Evolutionary conservation across 1,140 invertebrate genomes (phyloP).

Genomic region (Babylonia areolata): DNA sequence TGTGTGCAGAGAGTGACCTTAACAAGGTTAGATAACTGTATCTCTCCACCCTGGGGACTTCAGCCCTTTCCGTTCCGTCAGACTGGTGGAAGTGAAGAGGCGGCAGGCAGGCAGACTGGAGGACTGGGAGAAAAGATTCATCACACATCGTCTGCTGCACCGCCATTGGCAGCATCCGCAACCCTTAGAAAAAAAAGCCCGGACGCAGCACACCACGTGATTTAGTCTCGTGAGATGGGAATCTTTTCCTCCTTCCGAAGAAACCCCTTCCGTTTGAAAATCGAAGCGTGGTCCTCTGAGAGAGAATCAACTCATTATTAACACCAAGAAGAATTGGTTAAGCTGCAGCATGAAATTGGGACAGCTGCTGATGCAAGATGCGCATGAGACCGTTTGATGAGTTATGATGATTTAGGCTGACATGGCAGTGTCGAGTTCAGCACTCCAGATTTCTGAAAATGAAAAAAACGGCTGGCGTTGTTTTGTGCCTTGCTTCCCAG

Average conservation of each 20-base stretch:
- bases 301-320: background rate
- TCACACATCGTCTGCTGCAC: background rate
- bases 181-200: background rate
- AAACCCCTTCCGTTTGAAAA: background rate
- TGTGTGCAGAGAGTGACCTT: background rate
- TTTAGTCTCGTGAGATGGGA: background rate
- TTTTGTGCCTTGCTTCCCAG: no score
- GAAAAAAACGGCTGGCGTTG: no score
- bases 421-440: no score
- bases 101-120: background rate
- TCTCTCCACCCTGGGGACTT: background rate
- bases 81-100: background rate
- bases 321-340: no score
- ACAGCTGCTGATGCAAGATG: no score
- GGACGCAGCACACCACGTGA: background rate
- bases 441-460: no score
- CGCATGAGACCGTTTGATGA: no score
- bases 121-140: background rate
- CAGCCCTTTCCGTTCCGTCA: background rate
- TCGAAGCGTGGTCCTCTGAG: background rate
- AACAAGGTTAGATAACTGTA: constrained; percentile 1
- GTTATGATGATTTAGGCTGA: no score
- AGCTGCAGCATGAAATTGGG: no score
- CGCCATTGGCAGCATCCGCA: background rate
- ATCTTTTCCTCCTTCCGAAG: background rate